These are phyloP conservation scores for Spinibarbus caldwelli DNA, from an alignment of 2,797 vertebrate genomes.

Conservation along the genomic window DNA sequence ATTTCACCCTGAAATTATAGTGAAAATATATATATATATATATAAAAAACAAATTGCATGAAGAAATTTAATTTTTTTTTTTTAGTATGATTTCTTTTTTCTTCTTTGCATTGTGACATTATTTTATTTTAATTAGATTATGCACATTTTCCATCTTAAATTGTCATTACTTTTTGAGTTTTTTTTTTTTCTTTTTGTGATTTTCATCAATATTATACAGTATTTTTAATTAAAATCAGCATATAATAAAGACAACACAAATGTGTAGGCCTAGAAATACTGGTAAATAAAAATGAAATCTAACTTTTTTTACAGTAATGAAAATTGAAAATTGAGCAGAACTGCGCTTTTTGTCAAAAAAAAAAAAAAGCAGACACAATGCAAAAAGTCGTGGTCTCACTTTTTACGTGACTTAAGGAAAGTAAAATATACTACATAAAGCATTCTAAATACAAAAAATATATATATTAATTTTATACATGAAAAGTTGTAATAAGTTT, in stretches of 20 bases:
- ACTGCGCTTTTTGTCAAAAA: no score
- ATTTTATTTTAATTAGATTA: no score
- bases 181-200: neutral
- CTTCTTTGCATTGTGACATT: no score
- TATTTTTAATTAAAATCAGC: neutral
- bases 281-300: neutral
- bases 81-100: neutral
- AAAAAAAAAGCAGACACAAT: no score
- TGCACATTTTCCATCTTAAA: no score
- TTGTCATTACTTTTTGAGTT: no score
- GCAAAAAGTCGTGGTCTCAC: no score
- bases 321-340: neutral
- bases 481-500: neutral
- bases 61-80: neutral
- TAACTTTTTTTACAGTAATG: neutral
- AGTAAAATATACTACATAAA: neutral
- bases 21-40: no score
- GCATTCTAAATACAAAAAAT: neutral
- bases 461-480: no score
- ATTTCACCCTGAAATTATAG: neutral
- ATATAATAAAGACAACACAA: no score
- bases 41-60: neutral
- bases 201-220: neutral
- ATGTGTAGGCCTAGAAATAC: neutral
- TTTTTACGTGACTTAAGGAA: no score